Percentiles rank a stretch among this genome's conserved stretches.
Evolutionary conservation across 2,113 vertebrate species (phyloP).

Genomic region (Platichthys stellatus): DNA sequence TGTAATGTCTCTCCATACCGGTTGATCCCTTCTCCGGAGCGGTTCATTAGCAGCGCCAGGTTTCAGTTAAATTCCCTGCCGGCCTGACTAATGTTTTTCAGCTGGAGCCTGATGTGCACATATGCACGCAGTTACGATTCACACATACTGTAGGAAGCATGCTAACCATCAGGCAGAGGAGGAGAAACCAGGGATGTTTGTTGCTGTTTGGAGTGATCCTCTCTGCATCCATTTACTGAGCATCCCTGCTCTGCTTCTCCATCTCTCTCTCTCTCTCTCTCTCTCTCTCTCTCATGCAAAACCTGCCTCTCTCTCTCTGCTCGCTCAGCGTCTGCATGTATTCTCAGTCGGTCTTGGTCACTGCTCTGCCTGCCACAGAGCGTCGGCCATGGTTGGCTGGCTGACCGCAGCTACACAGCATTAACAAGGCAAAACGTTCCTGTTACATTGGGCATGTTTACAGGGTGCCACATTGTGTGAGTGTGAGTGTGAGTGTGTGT

Average conservation of each 20-base stretch:
- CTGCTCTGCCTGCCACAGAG: conserved; percentile 67
- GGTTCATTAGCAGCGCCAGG: conserved; percentile 42
- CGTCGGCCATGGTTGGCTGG: conserved; percentile 65
- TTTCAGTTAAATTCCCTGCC: conserved; percentile 60
- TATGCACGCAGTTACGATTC: conserved; percentile 21
- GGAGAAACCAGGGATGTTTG: conserved; percentile 10
- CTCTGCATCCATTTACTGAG: conserved; percentile 17
- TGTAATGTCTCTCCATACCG: background rate
- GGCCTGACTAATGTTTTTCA: conserved; percentile 73
- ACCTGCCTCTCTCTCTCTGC: conserved; percentile 32
- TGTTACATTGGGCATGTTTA: conserved; percentile 37
- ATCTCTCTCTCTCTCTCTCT: background rate
- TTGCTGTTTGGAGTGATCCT: conserved; percentile 4
- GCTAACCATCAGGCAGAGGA: conserved; percentile 4
- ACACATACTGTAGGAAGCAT: conserved; percentile 14
- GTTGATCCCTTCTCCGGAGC: conserved; percentile 34
- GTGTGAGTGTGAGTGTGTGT: background rate
- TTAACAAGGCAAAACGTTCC: conserved; percentile 55
- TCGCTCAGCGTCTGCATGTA: conserved; percentile 48
- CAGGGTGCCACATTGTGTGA: conserved; percentile 29
- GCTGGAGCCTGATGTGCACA: conserved; percentile 55
- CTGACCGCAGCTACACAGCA: conserved; percentile 59
- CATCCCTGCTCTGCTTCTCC: background rate
- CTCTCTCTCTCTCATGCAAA: no score
- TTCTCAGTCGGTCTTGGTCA: conserved; percentile 63